A percentile compares a stretch with the other conserved stretches of the same genome.
Conservation (phyloP, 2,888 invertebrate genomes). For the Caenorhabditis sp. region DNA sequence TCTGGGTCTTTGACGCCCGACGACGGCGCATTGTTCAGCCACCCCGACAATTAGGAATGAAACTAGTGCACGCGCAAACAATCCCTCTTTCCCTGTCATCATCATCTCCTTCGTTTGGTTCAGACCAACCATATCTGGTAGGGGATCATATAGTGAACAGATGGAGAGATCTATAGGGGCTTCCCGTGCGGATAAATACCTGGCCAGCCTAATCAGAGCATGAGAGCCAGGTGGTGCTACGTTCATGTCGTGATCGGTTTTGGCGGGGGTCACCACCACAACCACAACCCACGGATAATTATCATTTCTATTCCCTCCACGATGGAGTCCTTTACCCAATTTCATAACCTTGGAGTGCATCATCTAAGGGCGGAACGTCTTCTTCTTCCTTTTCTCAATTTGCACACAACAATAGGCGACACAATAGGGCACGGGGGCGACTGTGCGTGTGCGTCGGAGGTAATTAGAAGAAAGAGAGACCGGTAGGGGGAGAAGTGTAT, state of each 20-base stretch:
- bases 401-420: slow-evolving; percentile 38
- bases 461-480: slow-evolving; percentile 8
- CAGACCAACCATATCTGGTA: slow-evolving; percentile 27
- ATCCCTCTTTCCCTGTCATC: slow-evolving; percentile 35
- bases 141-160: background rate
- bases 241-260: slow-evolving; percentile 4
- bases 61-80: slow-evolving; percentile 55
- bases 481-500: slow-evolving; percentile 22
- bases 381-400: slow-evolving; percentile 46
- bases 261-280: slow-evolving; percentile 4
- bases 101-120: slow-evolving; percentile 33
- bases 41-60: slow-evolving; percentile 50
- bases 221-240: slow-evolving; percentile 1
- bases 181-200: background rate
- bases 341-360: slow-evolving; percentile 52
- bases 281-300: slow-evolving; percentile 10
- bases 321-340: slow-evolving; percentile 18
- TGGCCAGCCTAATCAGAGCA: slow-evolving; percentile 6
- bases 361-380: slow-evolving; percentile 50
- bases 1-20: slow-evolving; percentile 23
- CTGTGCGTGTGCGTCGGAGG: background rate
- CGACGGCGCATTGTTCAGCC: slow-evolving; percentile 41
- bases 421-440: slow-evolving; percentile 15
- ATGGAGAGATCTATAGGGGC: background rate
- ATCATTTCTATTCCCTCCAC: slow-evolving; percentile 8